Conservation (phyloP, 2,797 vertebrate genomes). For the Enteromius mattozi region DNA sequence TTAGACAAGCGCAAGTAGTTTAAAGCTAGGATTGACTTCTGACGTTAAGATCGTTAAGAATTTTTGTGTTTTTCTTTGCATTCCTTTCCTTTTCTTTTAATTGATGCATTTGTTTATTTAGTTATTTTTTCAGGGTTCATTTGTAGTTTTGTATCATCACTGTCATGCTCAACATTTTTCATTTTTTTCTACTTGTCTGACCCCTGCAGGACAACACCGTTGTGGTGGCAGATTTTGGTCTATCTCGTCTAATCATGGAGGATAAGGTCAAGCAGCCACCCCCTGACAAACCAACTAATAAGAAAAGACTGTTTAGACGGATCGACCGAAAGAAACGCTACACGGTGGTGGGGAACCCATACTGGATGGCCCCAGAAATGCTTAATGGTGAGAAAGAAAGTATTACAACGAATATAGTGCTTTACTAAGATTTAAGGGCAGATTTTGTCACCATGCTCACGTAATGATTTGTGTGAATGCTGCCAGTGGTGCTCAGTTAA, state of each 20-base stretch:
- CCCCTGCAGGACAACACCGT: constrained; percentile 88
- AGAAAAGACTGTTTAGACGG: constrained; percentile 79
- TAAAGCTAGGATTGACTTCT: constrained; percentile 7
- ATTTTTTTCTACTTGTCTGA: constrained; percentile 2
- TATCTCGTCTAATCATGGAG: constrained; percentile 88
- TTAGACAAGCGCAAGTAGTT: neutral
- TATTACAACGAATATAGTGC: neutral
- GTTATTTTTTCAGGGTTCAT: no score
- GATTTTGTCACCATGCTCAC: neutral
- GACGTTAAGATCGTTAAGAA: neutral
- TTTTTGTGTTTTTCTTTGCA: neutral
- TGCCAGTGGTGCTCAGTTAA: neutral
- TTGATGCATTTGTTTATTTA: neutral
- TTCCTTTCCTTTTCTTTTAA: neutral
- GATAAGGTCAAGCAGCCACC: constrained; percentile 78
- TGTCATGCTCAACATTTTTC: constrained; percentile 1
- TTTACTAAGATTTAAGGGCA: neutral
- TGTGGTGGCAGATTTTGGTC: constrained; percentile 96
- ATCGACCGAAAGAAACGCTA: constrained; percentile 91
- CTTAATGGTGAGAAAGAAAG: constrained; percentile 84
- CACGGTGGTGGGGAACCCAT: constrained; percentile 96
- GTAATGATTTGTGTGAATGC: neutral
- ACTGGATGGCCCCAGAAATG: constrained; percentile 99
- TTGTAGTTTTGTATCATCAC: neutral
- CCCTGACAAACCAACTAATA: constrained; percentile 76